Base-by-base conservation (phyloP, 1,140 invertebrate genomes). In the Rhynchophorus ferrugineus region DNA sequence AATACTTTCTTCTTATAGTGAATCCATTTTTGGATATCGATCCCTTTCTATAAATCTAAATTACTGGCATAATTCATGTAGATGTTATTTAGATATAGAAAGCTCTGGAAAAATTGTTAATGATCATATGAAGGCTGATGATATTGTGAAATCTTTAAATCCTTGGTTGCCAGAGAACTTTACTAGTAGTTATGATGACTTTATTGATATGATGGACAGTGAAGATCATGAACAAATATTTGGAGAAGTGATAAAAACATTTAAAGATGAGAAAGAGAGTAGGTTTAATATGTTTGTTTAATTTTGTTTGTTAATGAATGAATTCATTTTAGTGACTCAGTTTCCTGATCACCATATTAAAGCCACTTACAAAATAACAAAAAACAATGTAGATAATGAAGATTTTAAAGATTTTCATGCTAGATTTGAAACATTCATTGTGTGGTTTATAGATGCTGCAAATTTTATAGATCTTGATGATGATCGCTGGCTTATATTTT, bases 401-500 rank as follows among this genome's bases (percentile, higher is more conserved):
- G 81, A 83, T 9, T 96, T 95, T 63, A 65, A 78, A 19, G 75
- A 82, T 11, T 96, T 87, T 68, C 89, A 95, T 66, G 72, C 83
- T 58, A 78, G 87, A 49, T 73, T 98, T 49, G 91, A 96, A 73
- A 92, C 90, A 3, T 94, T 97, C 66, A 73, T 97, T 8, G 69
- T 97, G 45, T 98, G 91, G 86, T 98, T 87, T 66, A 90, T 98
- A 61, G 95, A 98, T 78, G 93, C 89, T 3, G 87, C 87, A 8
- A 87, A 82, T 38, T 96, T 87, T 66, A 90, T 98, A 61, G 93
- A 97, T 73, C 77, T 85, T 2, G 88, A 93, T 70, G 95, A 98
- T 75, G 80, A 87, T 19, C 82, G 85, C 56, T 99, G 95, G 93
- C 78, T 80, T 33, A 94, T 89, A 68, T 96, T 91, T 71, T 79